Base-by-base conservation (phyloP, 2,113 vertebrate species). In the Acrocephalus arundinaceus region DNA sequence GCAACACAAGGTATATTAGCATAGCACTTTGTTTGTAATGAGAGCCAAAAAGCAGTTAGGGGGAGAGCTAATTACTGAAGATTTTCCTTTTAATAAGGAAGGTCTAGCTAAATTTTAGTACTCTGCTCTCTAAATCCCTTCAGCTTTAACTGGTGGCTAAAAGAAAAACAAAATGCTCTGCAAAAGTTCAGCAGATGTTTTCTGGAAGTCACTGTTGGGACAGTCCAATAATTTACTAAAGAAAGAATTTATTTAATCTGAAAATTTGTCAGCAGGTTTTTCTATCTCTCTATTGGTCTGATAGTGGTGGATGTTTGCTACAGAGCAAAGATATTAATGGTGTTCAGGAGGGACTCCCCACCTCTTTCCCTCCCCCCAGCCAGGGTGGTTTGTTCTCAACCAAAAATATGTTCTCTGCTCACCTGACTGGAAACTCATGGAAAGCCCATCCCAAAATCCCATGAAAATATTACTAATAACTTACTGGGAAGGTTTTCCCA, bases 1-100 rank as follows among this genome's bases (percentile, higher is more conserved):
- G 90, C 97, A 97, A 96, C 97, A 96, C 97, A 97, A 97, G 96
- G 98, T 98, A 96, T 97, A 97, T 98, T 98, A 98, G 95, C 96
- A 95, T 94, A 97, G 96, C 37, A 85, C 97, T 98, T 97, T 48
- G 77, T 93, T 94, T 94, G 94, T 98, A 98, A 98, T 97, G 97
- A 98, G 95, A 97, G 90, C 95, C 94, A 97, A 96, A 97, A 98
- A 97, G 96, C 97, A 95, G 97, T 98, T 97, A 97, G 86, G 75
- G 93, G 89, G 97, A 97, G 93, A 97, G 94, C 97, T 98, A 97
- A 98, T 98, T 98, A 97, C 96, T 94, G 81, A 51, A 97, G 85
- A 73, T 87, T 90, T 86, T 89, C 79, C 73, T 94, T 85, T 65
- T 97, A 97, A 95, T 96, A 97, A 51, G 48, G 94, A 97, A 89